These are phyloP conservation scores for Tauraco erythrolophus DNA, from an alignment of 2,113 vertebrate genomes.

Conservation along the genomic window DNA sequence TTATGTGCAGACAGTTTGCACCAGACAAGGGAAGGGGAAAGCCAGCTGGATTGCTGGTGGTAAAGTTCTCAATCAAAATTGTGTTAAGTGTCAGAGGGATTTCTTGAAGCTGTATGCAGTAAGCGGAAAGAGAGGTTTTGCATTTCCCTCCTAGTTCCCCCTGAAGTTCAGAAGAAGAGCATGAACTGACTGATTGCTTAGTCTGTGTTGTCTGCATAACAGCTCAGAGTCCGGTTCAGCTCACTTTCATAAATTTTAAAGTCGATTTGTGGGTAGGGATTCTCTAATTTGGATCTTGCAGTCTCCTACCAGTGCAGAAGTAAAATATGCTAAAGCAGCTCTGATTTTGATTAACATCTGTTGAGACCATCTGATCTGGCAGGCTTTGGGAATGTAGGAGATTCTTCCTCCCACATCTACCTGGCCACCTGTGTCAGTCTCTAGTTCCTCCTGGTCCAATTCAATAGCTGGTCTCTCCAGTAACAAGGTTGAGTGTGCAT, in stretches of 20 bases:
- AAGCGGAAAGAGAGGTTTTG: neutral
- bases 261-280: neutral
- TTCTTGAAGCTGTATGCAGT: neutral
- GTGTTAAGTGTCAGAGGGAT: neutral
- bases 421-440: neutral
- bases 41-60: neutral
- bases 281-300: neutral
- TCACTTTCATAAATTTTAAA: neutral
- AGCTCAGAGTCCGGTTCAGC: neutral
- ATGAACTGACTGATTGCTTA: neutral
- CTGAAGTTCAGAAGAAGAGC: neutral
- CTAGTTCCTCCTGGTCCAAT: neutral
- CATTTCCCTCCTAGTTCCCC: neutral
- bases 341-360: neutral
- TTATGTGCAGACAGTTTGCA: neutral
- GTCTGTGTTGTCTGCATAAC: neutral
- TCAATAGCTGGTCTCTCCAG: neutral
- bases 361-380: neutral
- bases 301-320: neutral
- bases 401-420: neutral
- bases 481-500: rapidly evolving
- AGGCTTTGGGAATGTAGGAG: neutral
- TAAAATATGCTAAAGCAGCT: neutral
- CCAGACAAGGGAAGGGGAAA: neutral
- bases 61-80: neutral